Conservation (phyloP, 2,888 invertebrate species). For the Cryptus viduatorius region DNA sequence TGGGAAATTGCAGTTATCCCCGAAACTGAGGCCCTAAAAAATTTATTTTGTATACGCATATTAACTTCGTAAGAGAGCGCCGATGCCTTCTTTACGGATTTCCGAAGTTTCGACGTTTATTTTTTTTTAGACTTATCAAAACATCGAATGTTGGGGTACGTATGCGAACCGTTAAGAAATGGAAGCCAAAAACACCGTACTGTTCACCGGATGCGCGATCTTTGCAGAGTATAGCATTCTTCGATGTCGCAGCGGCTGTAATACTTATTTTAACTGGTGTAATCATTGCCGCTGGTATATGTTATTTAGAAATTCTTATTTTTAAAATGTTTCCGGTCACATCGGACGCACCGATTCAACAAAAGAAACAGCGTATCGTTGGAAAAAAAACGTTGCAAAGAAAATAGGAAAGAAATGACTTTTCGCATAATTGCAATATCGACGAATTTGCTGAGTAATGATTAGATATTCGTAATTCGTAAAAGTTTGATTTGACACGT, state of each 20-base stretch:
- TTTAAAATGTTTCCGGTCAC: slow-evolving; percentile 58
- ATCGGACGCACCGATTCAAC: slow-evolving; percentile 54
- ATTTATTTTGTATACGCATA: too few species aligned
- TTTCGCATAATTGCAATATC: neutral
- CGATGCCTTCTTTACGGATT: too few species aligned
- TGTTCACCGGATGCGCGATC: slow-evolving; percentile 75
- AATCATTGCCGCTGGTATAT: slow-evolving; percentile 72
- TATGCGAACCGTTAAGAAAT: slow-evolving; percentile 76
- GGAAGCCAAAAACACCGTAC: slow-evolving; percentile 78
- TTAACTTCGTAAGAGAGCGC: too few species aligned
- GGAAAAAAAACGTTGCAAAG: slow-evolving; percentile 56
- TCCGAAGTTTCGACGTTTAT: too few species aligned
- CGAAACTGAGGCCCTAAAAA: too few species aligned
- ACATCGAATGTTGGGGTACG: slow-evolving; percentile 77
- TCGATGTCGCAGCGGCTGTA: slow-evolving; percentile 78
- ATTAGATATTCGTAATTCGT: neutral
- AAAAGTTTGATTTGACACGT: slow-evolving; percentile 4
- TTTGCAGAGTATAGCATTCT: slow-evolving; percentile 78
- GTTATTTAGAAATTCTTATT: slow-evolving; percentile 68
- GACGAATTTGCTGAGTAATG: neutral
- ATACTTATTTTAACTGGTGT: slow-evolving; percentile 74
- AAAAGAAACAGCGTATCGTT: slow-evolving; percentile 48
- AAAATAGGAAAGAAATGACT: slow-evolving; percentile 8
- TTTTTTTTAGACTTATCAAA: slow-evolving; percentile 73
- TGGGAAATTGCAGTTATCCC: too few species aligned